A percentile compares a stretch with the other conserved stretches of the same genome.
phyloP scores from a whole-genome alignment of 2,888 invertebrate genomes.

The Ichneumon xanthorius region DNA sequence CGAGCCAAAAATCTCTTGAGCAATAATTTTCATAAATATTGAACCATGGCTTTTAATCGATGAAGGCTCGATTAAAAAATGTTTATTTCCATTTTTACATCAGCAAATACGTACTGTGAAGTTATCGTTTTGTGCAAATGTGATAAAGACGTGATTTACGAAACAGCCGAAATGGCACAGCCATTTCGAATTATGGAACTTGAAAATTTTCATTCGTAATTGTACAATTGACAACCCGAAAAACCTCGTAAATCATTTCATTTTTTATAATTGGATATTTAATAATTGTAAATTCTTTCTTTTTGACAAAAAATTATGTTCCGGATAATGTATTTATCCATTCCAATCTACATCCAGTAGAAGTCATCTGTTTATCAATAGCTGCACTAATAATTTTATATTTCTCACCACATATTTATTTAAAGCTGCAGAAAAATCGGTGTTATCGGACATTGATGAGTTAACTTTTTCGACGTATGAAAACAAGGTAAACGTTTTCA shows the following conservation, averaged over 20 bases:
- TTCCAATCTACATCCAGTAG: neutral
- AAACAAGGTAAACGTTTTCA: constrained; percentile 15
- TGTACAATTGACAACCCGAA: neutral
- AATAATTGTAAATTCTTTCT: neutral
- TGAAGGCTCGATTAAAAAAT: neutral
- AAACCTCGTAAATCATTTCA: neutral
- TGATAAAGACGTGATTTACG: neutral
- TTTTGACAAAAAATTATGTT: too few relatives aligned
- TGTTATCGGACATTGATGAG: too few relatives aligned
- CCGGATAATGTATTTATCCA: neutral
- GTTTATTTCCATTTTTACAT: neutral
- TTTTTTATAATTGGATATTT: neutral
- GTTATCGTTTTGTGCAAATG: neutral
- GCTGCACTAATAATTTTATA: neutral
- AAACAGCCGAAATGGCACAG: neutral
- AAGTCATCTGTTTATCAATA: neutral
- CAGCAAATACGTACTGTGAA: neutral
- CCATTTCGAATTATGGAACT: neutral
- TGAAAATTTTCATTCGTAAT: neutral
- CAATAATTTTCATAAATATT: neutral
- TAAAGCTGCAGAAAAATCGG: neutral
- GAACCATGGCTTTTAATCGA: neutral
- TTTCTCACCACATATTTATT: neutral
- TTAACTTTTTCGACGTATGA: neutral
- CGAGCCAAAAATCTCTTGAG: neutral